Evolutionary conservation across 2,113 vertebrate genomes (phyloP).

Genomic region (Crotalus helleri): DNA sequence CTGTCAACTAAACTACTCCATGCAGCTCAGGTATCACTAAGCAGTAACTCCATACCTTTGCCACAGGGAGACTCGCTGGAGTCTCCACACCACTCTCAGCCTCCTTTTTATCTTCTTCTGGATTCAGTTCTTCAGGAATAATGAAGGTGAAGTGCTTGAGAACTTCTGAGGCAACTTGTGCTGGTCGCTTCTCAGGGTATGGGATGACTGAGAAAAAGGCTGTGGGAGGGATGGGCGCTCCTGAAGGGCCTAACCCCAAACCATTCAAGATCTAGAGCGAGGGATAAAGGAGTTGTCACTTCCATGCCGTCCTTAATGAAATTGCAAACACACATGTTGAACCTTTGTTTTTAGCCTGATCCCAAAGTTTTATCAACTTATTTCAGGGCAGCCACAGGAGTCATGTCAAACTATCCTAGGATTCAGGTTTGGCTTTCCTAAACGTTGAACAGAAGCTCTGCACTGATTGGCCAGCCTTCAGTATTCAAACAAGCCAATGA

Average conservation of each 20-base stretch:
- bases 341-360: not conserved
- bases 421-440: not conserved
- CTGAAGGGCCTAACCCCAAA: constrained; percentile 74
- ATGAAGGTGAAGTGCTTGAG: constrained; percentile 74
- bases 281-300: constrained; percentile 18
- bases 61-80: accelerated
- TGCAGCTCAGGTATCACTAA: not conserved
- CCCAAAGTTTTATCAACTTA: not conserved
- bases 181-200: constrained; percentile 68
- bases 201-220: constrained; percentile 75
- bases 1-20: not conserved
- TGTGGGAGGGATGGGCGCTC: constrained; percentile 72
- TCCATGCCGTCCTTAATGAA: not conserved
- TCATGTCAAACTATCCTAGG: not conserved
- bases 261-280: constrained; percentile 75
- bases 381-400: not conserved
- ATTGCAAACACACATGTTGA: not conserved
- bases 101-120: constrained; percentile 65
- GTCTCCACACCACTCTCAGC: constrained; percentile 38
- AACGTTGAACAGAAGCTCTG: not conserved
- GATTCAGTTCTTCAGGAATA: constrained; percentile 20
- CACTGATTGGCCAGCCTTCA: not conserved
- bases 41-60: constrained; percentile 65
- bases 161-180: constrained; percentile 21
- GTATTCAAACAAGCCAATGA: not conserved